A percentile compares a stretch with the other conserved stretches of the same genome.
Evolutionary conservation across 35 echinoderm and acorn worm genomes (phyloP).

Genomic region (Amphiura filiformis): DNA sequence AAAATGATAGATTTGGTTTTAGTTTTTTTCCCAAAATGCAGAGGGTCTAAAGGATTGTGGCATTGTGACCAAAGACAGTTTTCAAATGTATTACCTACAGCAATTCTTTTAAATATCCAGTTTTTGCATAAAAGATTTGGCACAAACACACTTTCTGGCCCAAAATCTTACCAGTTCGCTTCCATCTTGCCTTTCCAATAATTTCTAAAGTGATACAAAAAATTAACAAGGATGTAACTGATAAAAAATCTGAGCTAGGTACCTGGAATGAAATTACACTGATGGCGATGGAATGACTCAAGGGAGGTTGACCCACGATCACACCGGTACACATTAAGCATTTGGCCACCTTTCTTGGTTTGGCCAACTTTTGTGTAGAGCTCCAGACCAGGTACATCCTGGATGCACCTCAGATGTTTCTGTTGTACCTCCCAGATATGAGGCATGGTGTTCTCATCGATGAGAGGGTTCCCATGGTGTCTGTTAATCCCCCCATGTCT

Average conservation of each 20-base stretch:
- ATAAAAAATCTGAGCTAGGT: background rate
- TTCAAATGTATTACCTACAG: too few species aligned
- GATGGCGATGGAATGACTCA: slow-evolving; percentile 54
- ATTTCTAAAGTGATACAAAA: background rate
- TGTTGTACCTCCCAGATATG: slow-evolving; percentile 34
- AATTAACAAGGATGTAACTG: background rate
- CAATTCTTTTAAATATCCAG: too few species aligned
- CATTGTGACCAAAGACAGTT: too few species aligned
- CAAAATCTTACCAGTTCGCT: too few species aligned
- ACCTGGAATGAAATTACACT: slow-evolving; percentile 50
- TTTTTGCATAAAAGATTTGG: too few species aligned
- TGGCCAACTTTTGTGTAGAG: slow-evolving; percentile 26
- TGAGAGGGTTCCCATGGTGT: slow-evolving; percentile 20
- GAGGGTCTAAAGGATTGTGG: too few species aligned
- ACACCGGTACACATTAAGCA: slow-evolving; percentile 30
- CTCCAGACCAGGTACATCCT: slow-evolving; percentile 24
- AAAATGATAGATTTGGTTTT: too few species aligned
- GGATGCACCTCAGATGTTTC: slow-evolving; percentile 49
- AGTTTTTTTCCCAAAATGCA: too few species aligned
- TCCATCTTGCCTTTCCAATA: background rate
- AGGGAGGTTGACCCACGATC: slow-evolving; percentile 46
- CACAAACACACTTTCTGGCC: too few species aligned
- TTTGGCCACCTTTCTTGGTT: slow-evolving; percentile 14
- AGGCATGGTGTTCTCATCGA: slow-evolving; percentile 6
- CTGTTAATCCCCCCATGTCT: too few species aligned